Base-by-base conservation (phyloP, 2,888 invertebrate species). In the Hartigia nigra region DNA sequence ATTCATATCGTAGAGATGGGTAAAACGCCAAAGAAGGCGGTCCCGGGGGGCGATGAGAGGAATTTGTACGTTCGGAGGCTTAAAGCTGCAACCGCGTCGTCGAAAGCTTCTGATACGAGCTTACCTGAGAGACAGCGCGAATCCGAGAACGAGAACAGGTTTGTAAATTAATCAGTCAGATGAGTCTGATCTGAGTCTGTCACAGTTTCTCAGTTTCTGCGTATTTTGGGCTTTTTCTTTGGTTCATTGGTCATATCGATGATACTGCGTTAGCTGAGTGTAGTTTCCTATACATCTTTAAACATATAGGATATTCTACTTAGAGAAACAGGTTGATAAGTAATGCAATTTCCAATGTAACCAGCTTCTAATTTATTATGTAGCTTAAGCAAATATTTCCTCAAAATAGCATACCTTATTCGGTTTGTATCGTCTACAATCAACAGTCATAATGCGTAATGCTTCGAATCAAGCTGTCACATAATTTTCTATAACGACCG, bases 21-120 rank as follows among this genome's bases (percentile, higher is more conserved):
- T 89, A 90, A 90, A 87, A 86, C 88, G 86, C 86, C 89, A 87
- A 90, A 89, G 88, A 90, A 88, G 85, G 86, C 88, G 87, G 86
- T 86, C 84, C 86, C 88, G 87, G 89, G 89, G 85, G 89, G 89
- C 87, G 90, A 90, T 89, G 90, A 90, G 89, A 90, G 89, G 85
- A 87, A 88, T 89, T 86, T 86, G 82, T 85, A 86, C 86, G 84
- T 85, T 86, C 87, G 88, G 84, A 89, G 89, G 83, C 84, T 87
- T 82, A 89, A 89, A 87, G 83, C 88, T 81, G 84, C 87, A 82
- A 88, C 83, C 86, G 84, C 85, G 83, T 79, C 86, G 82, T 85
- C 86, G 78, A 88, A 85, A 85, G 81, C 84, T 85, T 87, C 86
- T 77, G 86, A 87, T 84, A 81, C 84, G 80, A 85, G 83, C 84